phyloP scores from a whole-genome alignment of 2,113 vertebrate genomes.

The Catharus minimus region DNA sequence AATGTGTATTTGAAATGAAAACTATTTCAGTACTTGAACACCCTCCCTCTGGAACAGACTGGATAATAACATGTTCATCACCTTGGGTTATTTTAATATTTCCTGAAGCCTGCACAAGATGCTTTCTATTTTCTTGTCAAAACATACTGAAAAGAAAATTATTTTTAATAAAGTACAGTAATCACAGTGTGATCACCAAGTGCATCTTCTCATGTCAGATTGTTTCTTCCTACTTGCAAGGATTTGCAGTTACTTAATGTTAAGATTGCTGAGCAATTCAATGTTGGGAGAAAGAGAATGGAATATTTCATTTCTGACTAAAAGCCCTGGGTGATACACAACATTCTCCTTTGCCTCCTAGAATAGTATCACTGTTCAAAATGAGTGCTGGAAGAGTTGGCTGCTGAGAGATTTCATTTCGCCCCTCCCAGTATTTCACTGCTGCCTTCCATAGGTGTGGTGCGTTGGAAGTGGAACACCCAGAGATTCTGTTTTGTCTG shows the following conservation, averaged over 20 bases:
- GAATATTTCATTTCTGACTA: conserved; percentile 3
- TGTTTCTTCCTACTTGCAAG: not conserved
- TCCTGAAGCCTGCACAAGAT: conserved; percentile 44
- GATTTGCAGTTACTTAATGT: conserved; percentile 22
- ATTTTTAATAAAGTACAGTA: conserved; percentile 63
- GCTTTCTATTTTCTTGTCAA: conserved; percentile 66
- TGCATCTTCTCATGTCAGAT: conserved; percentile 31
- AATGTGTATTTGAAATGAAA: conserved; percentile 54
- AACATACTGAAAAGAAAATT: conserved; percentile 63
- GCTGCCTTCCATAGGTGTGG: not conserved
- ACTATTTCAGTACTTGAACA: conserved; percentile 40
- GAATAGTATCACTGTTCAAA: not conserved
- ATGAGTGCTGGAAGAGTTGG: not conserved
- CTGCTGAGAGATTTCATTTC: not conserved
- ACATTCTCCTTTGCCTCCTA: not conserved
- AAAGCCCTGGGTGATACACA: not conserved
- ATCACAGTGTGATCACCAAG: conserved; percentile 27
- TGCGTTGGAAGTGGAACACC: not conserved
- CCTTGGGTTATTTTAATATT: conserved; percentile 56
- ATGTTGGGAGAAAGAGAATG: not conserved
- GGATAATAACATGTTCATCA: conserved; percentile 56
- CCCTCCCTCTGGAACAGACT: conserved; percentile 40
- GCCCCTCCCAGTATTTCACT: not conserved
- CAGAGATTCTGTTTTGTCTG: not conserved
- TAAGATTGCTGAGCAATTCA: conserved; percentile 12